A percentile compares a stretch with the other conserved stretches of the same genome.
Evolutionary conservation across 53 echinoderm and acorn worm species (phyloP).

Genomic region (Stichopus horrens): DNA sequence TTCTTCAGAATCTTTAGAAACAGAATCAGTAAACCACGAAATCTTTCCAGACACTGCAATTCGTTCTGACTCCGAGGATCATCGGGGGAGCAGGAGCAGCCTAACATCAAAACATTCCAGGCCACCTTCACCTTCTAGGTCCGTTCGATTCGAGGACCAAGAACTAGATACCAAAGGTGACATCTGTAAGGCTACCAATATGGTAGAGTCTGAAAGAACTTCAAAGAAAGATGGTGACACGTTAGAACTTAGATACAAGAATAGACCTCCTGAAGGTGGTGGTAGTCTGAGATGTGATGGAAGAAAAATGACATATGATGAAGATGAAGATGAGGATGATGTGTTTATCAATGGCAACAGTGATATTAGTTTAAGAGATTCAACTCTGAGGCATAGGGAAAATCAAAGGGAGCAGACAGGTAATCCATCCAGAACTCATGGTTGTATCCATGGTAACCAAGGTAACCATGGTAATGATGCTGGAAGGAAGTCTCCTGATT

Average conservation of each 20-base stretch:
- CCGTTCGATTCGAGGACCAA: conserved; percentile 80
- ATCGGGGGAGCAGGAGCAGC: conserved; percentile 41
- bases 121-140: conserved; percentile 72
- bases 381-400: background rate
- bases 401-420: background rate
- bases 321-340: background rate
- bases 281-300: background rate
- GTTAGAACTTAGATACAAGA: background rate
- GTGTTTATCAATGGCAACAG: background rate
- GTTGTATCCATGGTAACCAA: background rate
- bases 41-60: conserved; percentile 87
- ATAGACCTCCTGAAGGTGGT: background rate
- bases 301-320: background rate
- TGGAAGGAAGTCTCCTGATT: background rate
- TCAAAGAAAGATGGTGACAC: background rate
- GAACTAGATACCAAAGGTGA: conserved; percentile 14
- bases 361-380: background rate
- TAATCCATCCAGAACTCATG: background rate
- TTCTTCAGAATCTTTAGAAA: conserved; percentile 85
- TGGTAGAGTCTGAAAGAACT: background rate
- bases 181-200: background rate
- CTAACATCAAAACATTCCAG: conserved; percentile 45
- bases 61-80: conserved; percentile 53
- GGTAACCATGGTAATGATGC: background rate
- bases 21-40: conserved; percentile 76